Evolutionary conservation across 2,113 vertebrate genomes (phyloP).

Genomic region (Trogon surrucura): DNA sequence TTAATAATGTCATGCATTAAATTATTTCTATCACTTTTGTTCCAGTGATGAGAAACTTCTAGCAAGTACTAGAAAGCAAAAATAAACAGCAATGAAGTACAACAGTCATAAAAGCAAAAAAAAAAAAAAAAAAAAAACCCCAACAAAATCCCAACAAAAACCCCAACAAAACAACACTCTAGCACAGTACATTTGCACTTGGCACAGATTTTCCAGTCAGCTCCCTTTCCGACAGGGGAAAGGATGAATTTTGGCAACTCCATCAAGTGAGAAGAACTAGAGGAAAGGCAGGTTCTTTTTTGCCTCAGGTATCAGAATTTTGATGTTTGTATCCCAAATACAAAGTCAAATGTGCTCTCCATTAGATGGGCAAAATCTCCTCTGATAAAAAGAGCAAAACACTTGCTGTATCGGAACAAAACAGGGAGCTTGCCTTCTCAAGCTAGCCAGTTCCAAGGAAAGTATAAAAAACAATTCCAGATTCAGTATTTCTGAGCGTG

Average conservation of each 20-base stretch:
- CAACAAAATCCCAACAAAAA: too few relatives aligned
- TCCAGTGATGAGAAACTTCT: neutral
- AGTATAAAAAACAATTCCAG: neutral
- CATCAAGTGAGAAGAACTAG: neutral
- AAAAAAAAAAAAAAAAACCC: neutral
- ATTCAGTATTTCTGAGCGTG: neutral
- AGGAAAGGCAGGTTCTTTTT: neutral
- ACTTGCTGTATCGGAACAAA: neutral
- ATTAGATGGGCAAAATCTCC: neutral
- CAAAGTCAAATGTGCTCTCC: neutral
- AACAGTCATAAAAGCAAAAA: neutral
- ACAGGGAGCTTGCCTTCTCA: neutral
- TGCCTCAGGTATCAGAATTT: neutral
- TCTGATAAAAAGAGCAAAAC: neutral
- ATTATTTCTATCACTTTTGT: neutral
- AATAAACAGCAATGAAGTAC: neutral
- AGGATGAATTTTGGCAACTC: neutral
- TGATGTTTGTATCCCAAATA: neutral
- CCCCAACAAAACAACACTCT: neutral
- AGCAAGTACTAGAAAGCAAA: neutral
- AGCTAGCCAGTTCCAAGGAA: neutral
- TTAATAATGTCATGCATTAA: slow-evolving; percentile 5
- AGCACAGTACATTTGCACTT: neutral
- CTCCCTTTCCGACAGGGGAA: neutral
- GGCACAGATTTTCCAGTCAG: neutral